Evolutionary conservation across 2,113 vertebrate genomes (phyloP).

Genomic region (Platysteira castanea): DNA sequence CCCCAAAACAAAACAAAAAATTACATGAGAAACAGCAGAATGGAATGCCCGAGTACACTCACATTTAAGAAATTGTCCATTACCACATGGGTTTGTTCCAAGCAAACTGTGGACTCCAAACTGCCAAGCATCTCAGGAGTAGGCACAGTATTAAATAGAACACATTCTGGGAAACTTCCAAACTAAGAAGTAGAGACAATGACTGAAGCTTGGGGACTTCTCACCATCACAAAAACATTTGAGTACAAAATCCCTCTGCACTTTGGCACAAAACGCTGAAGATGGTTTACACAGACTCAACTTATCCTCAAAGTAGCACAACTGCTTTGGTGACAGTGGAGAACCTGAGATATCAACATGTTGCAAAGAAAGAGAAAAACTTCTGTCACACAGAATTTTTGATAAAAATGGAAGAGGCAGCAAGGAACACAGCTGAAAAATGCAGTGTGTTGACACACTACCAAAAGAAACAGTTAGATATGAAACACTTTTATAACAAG

Average conservation of each 20-base stretch:
- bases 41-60: background rate
- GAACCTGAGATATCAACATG: slow-evolving; percentile 40
- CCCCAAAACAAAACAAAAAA: background rate
- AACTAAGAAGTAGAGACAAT: background rate
- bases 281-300: slow-evolving; percentile 32
- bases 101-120: background rate
- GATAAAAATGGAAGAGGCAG: slow-evolving; percentile 57
- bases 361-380: slow-evolving; percentile 42
- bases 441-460: slow-evolving; percentile 2
- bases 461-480: slow-evolving; percentile 61
- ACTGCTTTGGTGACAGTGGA: slow-evolving; percentile 40
- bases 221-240: background rate
- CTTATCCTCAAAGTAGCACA: slow-evolving; percentile 51
- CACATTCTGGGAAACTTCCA: background rate
- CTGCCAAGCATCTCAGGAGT: background rate
- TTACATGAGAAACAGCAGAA: background rate
- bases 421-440: slow-evolving; percentile 49
- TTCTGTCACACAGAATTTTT: slow-evolving; percentile 55
- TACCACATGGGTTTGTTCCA: background rate
- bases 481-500: slow-evolving; percentile 68
- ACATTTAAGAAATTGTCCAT: background rate
- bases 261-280: slow-evolving; percentile 5
- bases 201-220: background rate
- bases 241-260: slow-evolving; percentile 24
- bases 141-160: background rate